Percentiles rank a stretch among this genome's conserved stretches.
These are phyloP conservation scores for Drosophila mulleri DNA, from an alignment of 2,888 invertebrate genomes.

Conservation along the genomic window DNA sequence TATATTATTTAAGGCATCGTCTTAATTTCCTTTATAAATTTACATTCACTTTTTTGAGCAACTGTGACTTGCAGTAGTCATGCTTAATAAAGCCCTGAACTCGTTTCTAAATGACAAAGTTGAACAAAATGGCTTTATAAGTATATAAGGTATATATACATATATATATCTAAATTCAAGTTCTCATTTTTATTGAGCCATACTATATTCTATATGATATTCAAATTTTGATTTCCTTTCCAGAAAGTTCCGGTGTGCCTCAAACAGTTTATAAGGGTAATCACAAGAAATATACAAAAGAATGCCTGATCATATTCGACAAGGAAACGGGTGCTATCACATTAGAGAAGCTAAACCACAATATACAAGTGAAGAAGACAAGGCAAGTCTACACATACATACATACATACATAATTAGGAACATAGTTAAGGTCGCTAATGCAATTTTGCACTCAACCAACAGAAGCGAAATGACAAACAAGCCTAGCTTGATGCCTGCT, in stretches of 20 bases:
- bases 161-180: neutral
- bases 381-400: conserved; percentile 86
- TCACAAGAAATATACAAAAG: conserved; percentile 93
- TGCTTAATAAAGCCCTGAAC: conserved; percentile 3
- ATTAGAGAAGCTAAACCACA: conserved; percentile 95
- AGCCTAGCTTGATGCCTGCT: conserved; percentile 74
- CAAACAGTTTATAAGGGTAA: conserved; percentile 98
- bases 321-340: conserved; percentile 96
- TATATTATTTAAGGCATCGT: conserved; percentile 27
- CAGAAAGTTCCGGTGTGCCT: conserved; percentile 95
- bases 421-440: neutral
- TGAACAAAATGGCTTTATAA: conserved; percentile 22
- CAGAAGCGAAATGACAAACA: conserved; percentile 83
- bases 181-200: neutral
- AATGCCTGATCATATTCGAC: conserved; percentile 98
- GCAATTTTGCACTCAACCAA: neutral
- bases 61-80: conserved; percentile 26
- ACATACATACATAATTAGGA: too few species aligned
- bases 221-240: conserved; percentile 45
- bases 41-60: conserved; percentile 36
- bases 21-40: conserved; percentile 36
- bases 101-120: conserved; percentile 37
- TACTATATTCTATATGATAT: neutral
- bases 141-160: neutral
- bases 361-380: conserved; percentile 97